Base-by-base conservation (phyloP, 2,113 vertebrate genomes). In the Mystacornis crossleyi region DNA sequence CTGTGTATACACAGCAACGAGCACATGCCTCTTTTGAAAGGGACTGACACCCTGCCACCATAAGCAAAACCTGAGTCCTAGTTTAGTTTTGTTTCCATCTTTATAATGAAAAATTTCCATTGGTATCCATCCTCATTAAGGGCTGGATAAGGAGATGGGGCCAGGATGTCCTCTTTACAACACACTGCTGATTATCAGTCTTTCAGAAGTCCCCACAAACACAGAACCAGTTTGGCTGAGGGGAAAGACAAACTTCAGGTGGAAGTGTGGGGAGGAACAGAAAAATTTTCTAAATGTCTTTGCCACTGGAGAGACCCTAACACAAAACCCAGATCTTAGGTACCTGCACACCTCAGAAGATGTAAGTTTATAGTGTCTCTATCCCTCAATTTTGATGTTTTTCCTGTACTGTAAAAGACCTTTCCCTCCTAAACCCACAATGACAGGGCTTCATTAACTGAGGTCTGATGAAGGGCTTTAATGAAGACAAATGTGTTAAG, bases 141-240 rank as follows among this genome's bases (percentile, higher is more conserved):
- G 33, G 21, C 18, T 54, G n/a, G 31, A 64, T 40, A 48, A 79
- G 29, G 38, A 86, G 31, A 81, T 18, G 18, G 19, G 36, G 6
- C 18, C 11, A 54, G 70, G 42, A 72, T 13, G 1, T 21, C 29
- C 23, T 48, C 31, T 74, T 28, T 67, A 8, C 25, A 83, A 61
- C 18, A 36, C 0, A 0, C 21, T 60, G 36, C n/a, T 73, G n/a
- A 18, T 31, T 11, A 36, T 18, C 2, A 2, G 9, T 15, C 51
- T 80, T 91, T 53, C 65, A 73, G 40, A 78, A 80, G 18, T 40
- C 26, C 24, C 38, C n/a, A 73, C 14, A 65, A 75, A 79, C 24
- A 25, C 26, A 69, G 25, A 82, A 62, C 4, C 40, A 53, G 5
- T 48, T n/a, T 19, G 28, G 12, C 28, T 58, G 42, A 69, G 8